Conservation (phyloP, 2,888 invertebrate species). For the Fabriciana adippe region DNA sequence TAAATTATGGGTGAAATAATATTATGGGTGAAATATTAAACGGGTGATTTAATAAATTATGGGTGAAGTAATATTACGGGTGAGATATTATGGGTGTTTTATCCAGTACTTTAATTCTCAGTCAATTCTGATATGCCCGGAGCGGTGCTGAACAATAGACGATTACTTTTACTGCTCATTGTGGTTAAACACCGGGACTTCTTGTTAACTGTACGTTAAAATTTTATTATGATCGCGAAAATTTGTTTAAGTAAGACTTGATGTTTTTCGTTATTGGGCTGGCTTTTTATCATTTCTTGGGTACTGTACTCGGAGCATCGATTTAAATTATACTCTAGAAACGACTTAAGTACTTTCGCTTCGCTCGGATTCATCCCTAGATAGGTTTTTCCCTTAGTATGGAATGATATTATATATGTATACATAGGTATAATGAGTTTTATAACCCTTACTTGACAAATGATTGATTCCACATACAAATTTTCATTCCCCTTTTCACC, state of each 20-base stretch:
- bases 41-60: not conserved
- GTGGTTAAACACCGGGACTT: slow-evolving; percentile 47
- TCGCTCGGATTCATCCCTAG: too few relatives aligned
- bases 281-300: not conserved
- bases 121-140: slow-evolving; percentile 44
- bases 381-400: too few relatives aligned
- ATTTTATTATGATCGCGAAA: slow-evolving; percentile 40
- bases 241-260: slow-evolving; percentile 35
- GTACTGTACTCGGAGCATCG: not conserved
- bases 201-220: slow-evolving; percentile 45
- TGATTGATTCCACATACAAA: too few relatives aligned
- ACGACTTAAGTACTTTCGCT: too few relatives aligned
- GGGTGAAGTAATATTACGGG: not conserved
- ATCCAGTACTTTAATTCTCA: slow-evolving; percentile 36
- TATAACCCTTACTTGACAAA: too few relatives aligned
- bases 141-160: slow-evolving; percentile 52
- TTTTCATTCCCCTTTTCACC: too few relatives aligned
- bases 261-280: slow-evolving; percentile 7
- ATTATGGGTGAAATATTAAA: too few relatives aligned
- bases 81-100: slow-evolving; percentile 4
- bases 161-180: slow-evolving; percentile 57
- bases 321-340: too few relatives aligned
- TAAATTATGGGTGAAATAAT: too few relatives aligned
- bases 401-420: too few relatives aligned
- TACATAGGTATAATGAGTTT: too few relatives aligned